Evolutionary conservation across 2,888 invertebrate species (phyloP).

Genomic region (Synanthedon myopaeformis): DNA sequence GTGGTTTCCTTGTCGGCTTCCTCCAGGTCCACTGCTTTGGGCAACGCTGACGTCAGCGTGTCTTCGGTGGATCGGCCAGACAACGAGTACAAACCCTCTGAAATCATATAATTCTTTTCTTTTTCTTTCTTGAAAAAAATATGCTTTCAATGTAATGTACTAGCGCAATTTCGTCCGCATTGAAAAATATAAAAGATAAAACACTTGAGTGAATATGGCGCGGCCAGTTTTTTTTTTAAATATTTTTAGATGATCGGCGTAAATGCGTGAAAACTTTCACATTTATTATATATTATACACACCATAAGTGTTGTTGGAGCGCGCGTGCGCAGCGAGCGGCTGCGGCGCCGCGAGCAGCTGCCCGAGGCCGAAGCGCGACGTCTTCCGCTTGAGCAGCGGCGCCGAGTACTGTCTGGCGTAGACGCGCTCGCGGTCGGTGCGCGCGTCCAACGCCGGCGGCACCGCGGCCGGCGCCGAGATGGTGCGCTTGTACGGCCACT

Average conservation of each 20-base stretch:
- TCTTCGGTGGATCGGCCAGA: slow-evolving; percentile 78
- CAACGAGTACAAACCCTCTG: slow-evolving; percentile 75
- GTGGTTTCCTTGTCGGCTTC: slow-evolving; percentile 96
- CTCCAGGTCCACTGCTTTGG: slow-evolving; percentile 91
- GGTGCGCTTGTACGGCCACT: slow-evolving; percentile 95
- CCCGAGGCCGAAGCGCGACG: slow-evolving; percentile 90
- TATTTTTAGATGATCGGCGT: no score
- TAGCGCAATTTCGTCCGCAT: no score
- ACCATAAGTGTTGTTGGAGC: slow-evolving; percentile 19
- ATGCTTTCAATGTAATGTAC: no score
- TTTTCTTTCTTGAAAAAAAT: no score
- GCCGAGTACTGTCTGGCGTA: slow-evolving; percentile 94
- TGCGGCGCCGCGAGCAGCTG: slow-evolving; percentile 72
- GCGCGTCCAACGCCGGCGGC: not conserved
- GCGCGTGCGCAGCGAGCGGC: slow-evolving; percentile 11
- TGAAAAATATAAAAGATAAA: no score
- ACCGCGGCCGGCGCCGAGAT: slow-evolving; percentile 93
- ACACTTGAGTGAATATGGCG: no score
- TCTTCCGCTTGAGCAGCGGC: slow-evolving; percentile 93
- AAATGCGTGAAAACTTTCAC: no score
- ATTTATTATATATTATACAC: slow-evolving; percentile 1
- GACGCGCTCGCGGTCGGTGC: slow-evolving; percentile 82
- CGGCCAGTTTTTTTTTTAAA: no score
- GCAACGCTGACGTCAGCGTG: slow-evolving; percentile 81
- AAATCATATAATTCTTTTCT: no score